Evolutionary conservation across 2,797 vertebrate genomes (phyloP), one percentile per base, ranked within the genome.

Genomic region (Myotis findleyi): DNA sequence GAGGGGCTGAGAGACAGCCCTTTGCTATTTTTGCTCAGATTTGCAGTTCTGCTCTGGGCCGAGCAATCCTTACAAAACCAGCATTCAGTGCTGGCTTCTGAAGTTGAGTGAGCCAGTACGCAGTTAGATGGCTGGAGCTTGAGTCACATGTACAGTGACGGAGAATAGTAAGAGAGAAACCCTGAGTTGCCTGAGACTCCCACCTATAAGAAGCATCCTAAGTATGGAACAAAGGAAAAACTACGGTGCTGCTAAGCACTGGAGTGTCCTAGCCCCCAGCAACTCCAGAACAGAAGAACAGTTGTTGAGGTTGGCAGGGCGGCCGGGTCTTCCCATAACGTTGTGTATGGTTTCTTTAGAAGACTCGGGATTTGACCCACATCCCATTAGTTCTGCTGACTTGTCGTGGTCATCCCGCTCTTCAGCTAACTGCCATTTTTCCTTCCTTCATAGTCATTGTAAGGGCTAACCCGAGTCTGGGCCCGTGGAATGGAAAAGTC

Each of bases 401-500:
- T 7, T 21, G 25, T 7, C 17, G 25, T 27, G 2, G 8, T 13
- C 4, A n/a, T 23, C 66, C 72, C 38, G 6, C 23, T 76, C 75
- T 36, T 27, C 23, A 1, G 82, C 64, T 96, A 97, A 49, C 95
- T 96, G 87, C 44, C 92, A 0, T 76, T 95, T 95, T 95, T 96
- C 77, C 96, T 95, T n/a, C 96, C 96, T 81, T 97, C 93, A 0
- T 97, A 97, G 81, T 93, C 66, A 13, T 59, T 90, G 77, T 97
- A 97, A 30, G 97, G 97, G 90, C 97, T 97, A 4, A 84, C 16
- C 14, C 21, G 81, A 6, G 87, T 41, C 11, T 97, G 96, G 27
- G 95, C 96, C 68, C 96, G 82, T 0, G 97, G 97, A 12, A 97
- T 96, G 85, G 97, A 97, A 92, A 97, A 97, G 20, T 97, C 96